These are phyloP conservation scores for Dryas iulia DNA, from an alignment of 1,140 invertebrate species.

Conservation along the genomic window DNA sequence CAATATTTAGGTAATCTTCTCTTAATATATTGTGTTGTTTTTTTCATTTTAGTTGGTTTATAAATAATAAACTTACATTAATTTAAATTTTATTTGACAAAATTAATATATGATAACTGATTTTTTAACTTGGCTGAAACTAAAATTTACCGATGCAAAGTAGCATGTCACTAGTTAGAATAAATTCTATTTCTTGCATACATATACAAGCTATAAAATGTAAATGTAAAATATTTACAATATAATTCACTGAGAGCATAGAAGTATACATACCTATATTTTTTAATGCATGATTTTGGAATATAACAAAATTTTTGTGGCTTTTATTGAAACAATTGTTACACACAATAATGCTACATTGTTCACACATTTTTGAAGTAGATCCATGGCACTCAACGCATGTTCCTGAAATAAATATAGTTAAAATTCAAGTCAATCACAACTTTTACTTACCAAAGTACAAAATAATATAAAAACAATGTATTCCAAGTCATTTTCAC, in stretches of 20 bases:
- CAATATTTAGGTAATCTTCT: no score
- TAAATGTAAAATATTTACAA: background rate
- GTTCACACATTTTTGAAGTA: conserved; percentile 63
- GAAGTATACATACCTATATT: conserved; percentile 47
- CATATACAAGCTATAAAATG: background rate
- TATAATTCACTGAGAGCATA: background rate
- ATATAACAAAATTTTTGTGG: conserved; percentile 67
- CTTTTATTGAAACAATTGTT: conserved; percentile 62
- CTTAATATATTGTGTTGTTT: no score
- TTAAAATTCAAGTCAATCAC: no score
- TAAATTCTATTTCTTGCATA: no score
- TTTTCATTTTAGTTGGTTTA: no score
- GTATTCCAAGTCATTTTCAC: background rate
- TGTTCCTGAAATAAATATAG: conserved; percentile 40
- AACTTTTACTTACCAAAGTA: background rate
- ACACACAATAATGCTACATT: conserved; percentile 61
- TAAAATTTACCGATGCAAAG: no score
- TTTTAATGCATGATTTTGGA: conserved; percentile 57
- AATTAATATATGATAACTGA: no score
- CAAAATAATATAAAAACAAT: background rate
- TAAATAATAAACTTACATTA: no score
- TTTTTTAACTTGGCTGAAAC: no score
- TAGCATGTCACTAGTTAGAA: no score
- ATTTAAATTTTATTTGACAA: no score
- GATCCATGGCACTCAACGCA: conserved; percentile 56